phyloP scores from a whole-genome alignment of 2,113 vertebrate species.

The Euleptes europaea region DNA sequence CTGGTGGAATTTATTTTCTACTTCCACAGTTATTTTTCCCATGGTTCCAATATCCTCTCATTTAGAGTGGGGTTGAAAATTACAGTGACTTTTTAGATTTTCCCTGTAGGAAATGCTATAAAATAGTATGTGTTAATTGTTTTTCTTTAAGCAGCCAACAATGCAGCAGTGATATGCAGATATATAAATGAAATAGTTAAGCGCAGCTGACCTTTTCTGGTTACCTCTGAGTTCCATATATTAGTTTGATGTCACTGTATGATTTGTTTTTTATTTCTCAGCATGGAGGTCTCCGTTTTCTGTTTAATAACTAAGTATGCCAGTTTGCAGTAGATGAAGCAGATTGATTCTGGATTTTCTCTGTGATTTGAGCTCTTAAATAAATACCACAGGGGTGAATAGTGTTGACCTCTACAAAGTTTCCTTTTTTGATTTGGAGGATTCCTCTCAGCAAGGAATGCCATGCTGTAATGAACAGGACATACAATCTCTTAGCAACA shows the following conservation, averaged over 20 bases:
- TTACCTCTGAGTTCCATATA: slow-evolving; percentile 49
- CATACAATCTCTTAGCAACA: not conserved
- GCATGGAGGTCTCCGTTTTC: slow-evolving; percentile 53
- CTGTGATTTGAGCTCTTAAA: slow-evolving; percentile 66
- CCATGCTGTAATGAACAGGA: slow-evolving; percentile 57
- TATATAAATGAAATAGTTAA: slow-evolving; percentile 54
- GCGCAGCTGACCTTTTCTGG: slow-evolving; percentile 58
- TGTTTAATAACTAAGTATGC: slow-evolving; percentile 56
- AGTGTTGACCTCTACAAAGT: slow-evolving; percentile 60
- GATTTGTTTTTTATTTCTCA: slow-evolving; percentile 62
- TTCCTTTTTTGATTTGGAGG: slow-evolving; percentile 35
- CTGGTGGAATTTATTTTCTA: not conserved
- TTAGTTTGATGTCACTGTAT: slow-evolving; percentile 55
- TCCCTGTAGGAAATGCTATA: not conserved
- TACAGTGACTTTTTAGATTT: not conserved
- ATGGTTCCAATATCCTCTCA: slow-evolving; percentile 9
- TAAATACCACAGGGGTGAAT: slow-evolving; percentile 67
- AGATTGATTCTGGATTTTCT: slow-evolving; percentile 67
- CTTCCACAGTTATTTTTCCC: not conserved
- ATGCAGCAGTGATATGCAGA: slow-evolving; percentile 29
- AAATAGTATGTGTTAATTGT: slow-evolving; percentile 46
- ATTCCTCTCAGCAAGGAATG: slow-evolving; percentile 54
- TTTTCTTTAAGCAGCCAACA: slow-evolving; percentile 37
- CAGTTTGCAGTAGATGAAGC: slow-evolving; percentile 49
- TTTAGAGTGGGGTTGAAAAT: slow-evolving; percentile 42